Evolutionary conservation across 2,113 vertebrate genomes (phyloP), one percentile per base, ranked within the genome.

Genomic region (Ceyx melanurus): DNA sequence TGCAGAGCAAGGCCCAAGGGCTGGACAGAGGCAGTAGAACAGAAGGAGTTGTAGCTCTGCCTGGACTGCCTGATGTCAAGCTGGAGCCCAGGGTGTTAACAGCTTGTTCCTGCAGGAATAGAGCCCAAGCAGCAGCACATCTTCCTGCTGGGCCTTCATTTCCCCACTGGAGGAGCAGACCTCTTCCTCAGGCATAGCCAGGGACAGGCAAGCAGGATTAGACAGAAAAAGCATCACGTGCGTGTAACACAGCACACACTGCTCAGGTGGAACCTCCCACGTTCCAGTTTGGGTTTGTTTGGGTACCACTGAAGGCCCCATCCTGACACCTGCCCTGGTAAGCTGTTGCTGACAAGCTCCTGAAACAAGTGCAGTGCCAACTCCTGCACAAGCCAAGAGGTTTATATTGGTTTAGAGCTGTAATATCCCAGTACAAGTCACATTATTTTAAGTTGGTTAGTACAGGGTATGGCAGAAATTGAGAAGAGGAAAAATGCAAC

Each of bases 301-400:
- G 21, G 22, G 6, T 22, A 50, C 48, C 48, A 50, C 48, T 50
- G 48, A 50, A 23, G 6, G 21, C 48, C 48, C 25, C 51, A 53
- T 53, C 51, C 26, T 53, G 25, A 51, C 51, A 28, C 14, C 51
- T 28, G 51, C 51, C 51, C 51, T 53, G 26, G 37, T 37, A 37
- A 37, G 37, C 10, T 29, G 51, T 9, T 53, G 14, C 15, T 28
- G 51, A 10, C 16, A 15, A 28, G 53, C 45, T 31, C 31, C 9
- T 3, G 1, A 28, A 75, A 37, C 4, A 40, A 9, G 13, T 5
- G 12, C 8, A 31, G 26, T 3, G 1, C 11, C 33, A 26, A 9
- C 15, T 48, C 9, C 18, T 64, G 26, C 43, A 31, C n/a, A 54
- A 68, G 53, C 26, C 65, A 81, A 17, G 20, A 78, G 1, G 28